phyloP scores from a whole-genome alignment of 2,888 invertebrate species.

The Boloria selene region DNA sequence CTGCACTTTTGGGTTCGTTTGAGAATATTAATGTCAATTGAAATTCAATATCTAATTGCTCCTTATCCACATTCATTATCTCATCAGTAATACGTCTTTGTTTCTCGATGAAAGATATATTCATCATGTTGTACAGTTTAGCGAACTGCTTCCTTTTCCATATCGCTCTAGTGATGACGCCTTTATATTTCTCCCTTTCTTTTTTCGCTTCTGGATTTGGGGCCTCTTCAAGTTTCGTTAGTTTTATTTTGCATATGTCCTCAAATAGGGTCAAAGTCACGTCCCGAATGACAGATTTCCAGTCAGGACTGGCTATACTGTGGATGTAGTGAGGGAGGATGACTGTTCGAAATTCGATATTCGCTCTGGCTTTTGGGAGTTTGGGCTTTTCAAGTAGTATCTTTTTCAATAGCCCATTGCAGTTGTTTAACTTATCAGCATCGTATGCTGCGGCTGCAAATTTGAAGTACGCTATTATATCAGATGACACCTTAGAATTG shows the following conservation, averaged over 20 bases:
- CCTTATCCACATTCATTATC: constrained; percentile 47
- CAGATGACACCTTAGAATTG: constrained; percentile 47
- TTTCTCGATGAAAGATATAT: constrained; percentile 48
- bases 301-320: constrained; percentile 50
- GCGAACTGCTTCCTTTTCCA: constrained; percentile 59
- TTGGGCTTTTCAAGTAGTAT: constrained; percentile 58
- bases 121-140: constrained; percentile 40
- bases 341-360: constrained; percentile 52
- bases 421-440: constrained; percentile 47
- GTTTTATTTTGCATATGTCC: constrained; percentile 51
- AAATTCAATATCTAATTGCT: constrained; percentile 49
- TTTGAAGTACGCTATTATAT: constrained; percentile 53
- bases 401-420: constrained; percentile 50
- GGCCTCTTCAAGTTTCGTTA: constrained; percentile 51
- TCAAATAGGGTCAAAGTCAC: constrained; percentile 53
- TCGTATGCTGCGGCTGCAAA: constrained; percentile 59
- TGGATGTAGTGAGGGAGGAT: constrained; percentile 51
- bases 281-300: constrained; percentile 53
- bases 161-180: constrained; percentile 49
- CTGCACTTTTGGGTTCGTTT: constrained; percentile 45
- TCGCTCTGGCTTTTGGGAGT: constrained; percentile 40
- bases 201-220: constrained; percentile 46
- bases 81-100: constrained; percentile 58
- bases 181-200: constrained; percentile 53
- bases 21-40: constrained; percentile 50